Conservation (phyloP, 2,113 vertebrate species). For the Butorides virescens region DNA sequence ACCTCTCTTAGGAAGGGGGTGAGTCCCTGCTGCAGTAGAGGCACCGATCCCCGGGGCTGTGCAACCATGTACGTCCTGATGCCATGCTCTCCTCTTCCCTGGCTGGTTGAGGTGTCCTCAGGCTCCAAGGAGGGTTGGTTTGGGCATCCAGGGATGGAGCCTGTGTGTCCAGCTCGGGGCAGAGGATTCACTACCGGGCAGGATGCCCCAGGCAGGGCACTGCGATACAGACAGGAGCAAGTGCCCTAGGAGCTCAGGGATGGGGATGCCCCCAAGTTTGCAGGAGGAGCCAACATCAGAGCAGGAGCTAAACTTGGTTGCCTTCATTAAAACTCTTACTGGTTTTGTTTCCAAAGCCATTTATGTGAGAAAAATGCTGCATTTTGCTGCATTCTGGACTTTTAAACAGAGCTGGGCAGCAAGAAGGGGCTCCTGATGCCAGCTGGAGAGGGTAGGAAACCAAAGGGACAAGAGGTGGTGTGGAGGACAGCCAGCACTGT, state of each 20-base stretch:
- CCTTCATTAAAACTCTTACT: not conserved
- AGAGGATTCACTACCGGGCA: not conserved
- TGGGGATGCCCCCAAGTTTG: not conserved
- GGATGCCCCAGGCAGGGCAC: not conserved
- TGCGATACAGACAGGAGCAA: rapidly evolving
- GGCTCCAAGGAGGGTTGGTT: no score
- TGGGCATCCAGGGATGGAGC: not conserved
- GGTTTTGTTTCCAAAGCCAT: not conserved
- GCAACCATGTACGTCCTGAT: not conserved
- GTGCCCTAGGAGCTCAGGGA: not conserved
- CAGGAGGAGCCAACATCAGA: not conserved
- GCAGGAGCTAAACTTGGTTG: not conserved
- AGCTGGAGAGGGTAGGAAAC: not conserved
- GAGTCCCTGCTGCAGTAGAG: not conserved
- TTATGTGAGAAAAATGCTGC: not conserved
- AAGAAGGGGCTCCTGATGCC: not conserved
- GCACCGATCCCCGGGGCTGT: rapidly evolving
- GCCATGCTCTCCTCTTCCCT: not conserved
- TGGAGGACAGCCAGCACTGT: not conserved
- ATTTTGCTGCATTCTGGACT: not conserved
- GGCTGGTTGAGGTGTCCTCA: not conserved
- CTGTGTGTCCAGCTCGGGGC: not conserved
- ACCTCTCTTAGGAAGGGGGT: not conserved
- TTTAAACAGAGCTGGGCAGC: not conserved
- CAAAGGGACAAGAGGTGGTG: not conserved